These are phyloP conservation scores for Melanchra persicariae DNA, from an alignment of 2,888 invertebrate species.

Conservation along the genomic window DNA sequence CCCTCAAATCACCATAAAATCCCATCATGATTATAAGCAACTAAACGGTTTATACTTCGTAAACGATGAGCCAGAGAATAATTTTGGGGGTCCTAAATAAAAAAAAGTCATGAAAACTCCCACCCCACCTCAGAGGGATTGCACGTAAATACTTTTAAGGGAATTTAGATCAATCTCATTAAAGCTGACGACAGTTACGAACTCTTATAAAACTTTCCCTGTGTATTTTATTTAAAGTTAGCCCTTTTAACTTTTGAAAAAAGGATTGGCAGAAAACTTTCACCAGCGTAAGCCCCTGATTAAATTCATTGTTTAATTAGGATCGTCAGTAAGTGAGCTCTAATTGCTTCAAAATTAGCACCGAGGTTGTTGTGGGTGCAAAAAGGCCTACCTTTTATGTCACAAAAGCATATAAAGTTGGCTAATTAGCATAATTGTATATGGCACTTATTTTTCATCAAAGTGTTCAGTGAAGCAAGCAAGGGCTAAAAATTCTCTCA, in stretches of 20 bases:
- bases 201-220: slow-evolving; percentile 65
- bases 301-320: slow-evolving; percentile 54
- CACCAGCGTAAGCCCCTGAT: slow-evolving; percentile 9
- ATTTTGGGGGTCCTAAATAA: slow-evolving; percentile 27
- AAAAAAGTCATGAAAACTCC: slow-evolving; percentile 47
- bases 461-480: slow-evolving; percentile 53
- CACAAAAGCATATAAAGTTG: slow-evolving; percentile 56
- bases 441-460: slow-evolving; percentile 57
- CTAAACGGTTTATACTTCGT: slow-evolving; percentile 51
- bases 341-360: slow-evolving; percentile 43
- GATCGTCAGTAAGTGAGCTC: slow-evolving; percentile 30
- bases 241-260: slow-evolving; percentile 57
- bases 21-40: slow-evolving; percentile 39
- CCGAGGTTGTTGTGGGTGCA: slow-evolving; percentile 22
- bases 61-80: slow-evolving; percentile 44
- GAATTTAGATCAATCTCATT: slow-evolving; percentile 80
- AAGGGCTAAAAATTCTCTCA: slow-evolving; percentile 46
- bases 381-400: slow-evolving; percentile 38
- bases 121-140: slow-evolving; percentile 40
- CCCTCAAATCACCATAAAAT: slow-evolving; percentile 27
- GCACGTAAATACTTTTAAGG: slow-evolving; percentile 60
- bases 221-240: slow-evolving; percentile 70
- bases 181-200: slow-evolving; percentile 74
- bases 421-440: slow-evolving; percentile 65
- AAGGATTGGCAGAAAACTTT: slow-evolving; percentile 41